Percentiles rank a stretch among this genome's conserved stretches.
Evolutionary conservation across 2,797 vertebrate species (phyloP).

Genomic region (Cossypha polioptera): DNA sequence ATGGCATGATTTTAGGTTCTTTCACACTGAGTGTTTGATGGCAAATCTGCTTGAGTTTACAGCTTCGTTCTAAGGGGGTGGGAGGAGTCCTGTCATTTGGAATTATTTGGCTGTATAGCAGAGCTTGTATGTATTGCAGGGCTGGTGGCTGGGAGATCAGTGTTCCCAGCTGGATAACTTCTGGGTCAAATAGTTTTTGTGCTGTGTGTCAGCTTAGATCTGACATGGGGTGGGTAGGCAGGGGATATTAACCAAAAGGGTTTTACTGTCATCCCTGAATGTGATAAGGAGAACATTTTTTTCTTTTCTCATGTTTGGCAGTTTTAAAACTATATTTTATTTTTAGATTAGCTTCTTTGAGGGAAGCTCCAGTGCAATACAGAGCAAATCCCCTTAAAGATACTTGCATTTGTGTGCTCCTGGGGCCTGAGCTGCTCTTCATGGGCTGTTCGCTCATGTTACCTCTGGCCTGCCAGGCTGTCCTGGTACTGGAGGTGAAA

Average conservation of each 20-base stretch:
- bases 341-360: neutral
- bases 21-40: neutral
- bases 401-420: neutral
- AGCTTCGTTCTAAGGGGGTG: neutral
- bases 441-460: neutral
- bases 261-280: neutral
- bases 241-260: neutral
- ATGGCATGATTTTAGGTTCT: accelerated
- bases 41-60: neutral
- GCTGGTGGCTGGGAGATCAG: neutral
- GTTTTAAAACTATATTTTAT: neutral
- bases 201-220: neutral
- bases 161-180: neutral
- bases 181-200: neutral
- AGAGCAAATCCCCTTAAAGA: neutral
- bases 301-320: neutral
- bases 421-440: neutral
- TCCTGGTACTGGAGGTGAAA: neutral
- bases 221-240: accelerated
- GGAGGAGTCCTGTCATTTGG: neutral
- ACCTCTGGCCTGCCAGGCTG: neutral
- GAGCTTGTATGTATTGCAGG: neutral
- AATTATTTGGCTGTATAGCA: neutral
- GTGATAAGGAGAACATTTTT: neutral
- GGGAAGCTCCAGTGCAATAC: neutral